These are phyloP conservation scores for Karalla daura DNA, from an alignment of 2,797 vertebrate genomes.

Conservation along the genomic window DNA sequence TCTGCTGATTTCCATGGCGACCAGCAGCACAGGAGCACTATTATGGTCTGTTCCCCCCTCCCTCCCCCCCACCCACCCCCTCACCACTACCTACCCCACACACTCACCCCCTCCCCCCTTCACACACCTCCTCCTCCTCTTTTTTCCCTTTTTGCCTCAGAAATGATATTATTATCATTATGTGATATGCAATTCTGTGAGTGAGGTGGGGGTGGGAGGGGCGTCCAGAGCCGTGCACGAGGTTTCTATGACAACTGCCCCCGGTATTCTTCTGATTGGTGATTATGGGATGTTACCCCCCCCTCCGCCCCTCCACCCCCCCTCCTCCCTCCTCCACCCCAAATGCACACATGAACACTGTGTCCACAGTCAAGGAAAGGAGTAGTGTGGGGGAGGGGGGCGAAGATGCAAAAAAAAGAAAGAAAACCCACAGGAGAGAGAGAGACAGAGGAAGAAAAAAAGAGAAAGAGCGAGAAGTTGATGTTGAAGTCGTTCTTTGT, in stretches of 20 bases:
- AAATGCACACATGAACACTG: conserved; percentile 77
- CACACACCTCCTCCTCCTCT: conserved; percentile 4
- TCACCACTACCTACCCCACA: no score
- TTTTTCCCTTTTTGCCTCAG: conserved; percentile 64
- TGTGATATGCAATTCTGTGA: conserved; percentile 73
- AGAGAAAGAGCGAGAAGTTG: conserved; percentile 59
- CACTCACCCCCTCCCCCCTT: neutral
- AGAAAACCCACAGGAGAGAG: conserved; percentile 13
- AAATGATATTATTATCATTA: conserved; percentile 82
- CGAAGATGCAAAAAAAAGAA: conserved; percentile 34
- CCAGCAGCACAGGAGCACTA: conserved; percentile 77
- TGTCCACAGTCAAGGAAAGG: conserved; percentile 70
- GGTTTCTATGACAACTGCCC: conserved; percentile 84
- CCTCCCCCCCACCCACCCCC: neutral
- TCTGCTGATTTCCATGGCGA: conserved; percentile 77
- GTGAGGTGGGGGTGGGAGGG: conserved; percentile 68
- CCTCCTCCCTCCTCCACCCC: conserved; percentile 21
- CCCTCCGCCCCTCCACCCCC: neutral
- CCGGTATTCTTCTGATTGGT: conserved; percentile 81
- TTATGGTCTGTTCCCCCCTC: conserved; percentile 76
- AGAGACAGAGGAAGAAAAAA: conserved; percentile 22
- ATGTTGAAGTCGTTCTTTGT: conserved; percentile 48
- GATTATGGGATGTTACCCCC: conserved; percentile 80
- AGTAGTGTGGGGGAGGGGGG: conserved; percentile 61
- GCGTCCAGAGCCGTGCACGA: conserved; percentile 60